Conservation (phyloP, 2,797 vertebrate species). For the Perodicticus potto region DNA sequence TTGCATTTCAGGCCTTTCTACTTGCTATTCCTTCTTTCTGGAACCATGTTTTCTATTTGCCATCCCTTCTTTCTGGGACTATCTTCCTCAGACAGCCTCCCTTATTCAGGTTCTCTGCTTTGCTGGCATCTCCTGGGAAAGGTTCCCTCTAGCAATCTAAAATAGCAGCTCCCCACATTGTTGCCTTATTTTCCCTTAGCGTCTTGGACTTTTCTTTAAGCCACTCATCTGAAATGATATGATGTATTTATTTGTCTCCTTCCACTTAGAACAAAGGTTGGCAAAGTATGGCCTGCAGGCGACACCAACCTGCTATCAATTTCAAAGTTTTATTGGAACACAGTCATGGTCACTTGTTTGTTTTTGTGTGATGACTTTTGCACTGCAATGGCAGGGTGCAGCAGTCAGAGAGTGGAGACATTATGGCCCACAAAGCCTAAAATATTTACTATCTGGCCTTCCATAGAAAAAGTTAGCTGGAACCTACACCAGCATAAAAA, state of each 20-base stretch:
- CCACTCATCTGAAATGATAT: too few relatives aligned
- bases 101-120: not conserved
- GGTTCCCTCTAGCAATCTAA: not conserved
- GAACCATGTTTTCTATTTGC: too few relatives aligned
- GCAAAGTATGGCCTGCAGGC: not conserved
- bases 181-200: not conserved
- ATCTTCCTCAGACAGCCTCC: not conserved
- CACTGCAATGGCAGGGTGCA: not conserved
- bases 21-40: not conserved
- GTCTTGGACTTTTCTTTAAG: not conserved
- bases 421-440: not conserved
- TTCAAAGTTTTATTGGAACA: not conserved
- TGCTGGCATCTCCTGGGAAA: not conserved
- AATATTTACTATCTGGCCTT: not conserved
- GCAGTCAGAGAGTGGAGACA: not conserved
- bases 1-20: not conserved
- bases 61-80: too few relatives aligned
- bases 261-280: not conserved
- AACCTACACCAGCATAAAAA: not conserved
- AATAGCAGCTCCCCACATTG: not conserved
- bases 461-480: not conserved
- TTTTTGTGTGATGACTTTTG: not conserved
- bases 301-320: not conserved
- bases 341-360: not conserved
- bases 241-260: not conserved